Conservation (phyloP, 2,113 vertebrate genomes). For the Chionis minor region DNA sequence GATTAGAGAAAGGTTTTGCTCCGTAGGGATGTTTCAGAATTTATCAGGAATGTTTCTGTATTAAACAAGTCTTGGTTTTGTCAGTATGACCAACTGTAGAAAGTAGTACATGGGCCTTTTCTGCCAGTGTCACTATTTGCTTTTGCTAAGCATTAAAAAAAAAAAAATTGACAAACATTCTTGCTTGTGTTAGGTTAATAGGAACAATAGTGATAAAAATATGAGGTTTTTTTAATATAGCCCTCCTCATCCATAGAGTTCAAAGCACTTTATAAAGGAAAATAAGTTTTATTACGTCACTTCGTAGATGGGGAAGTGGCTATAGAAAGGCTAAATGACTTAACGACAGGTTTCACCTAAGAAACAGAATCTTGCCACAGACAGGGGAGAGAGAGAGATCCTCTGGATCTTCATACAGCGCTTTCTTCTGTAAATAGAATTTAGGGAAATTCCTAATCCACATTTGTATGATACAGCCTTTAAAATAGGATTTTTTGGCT, state of each 20-base stretch:
- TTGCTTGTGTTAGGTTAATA: background rate
- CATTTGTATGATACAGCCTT: background rate
- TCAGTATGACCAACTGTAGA: background rate
- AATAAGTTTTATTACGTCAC: background rate
- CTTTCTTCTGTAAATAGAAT: slow-evolving; percentile 38
- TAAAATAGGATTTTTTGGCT: background rate
- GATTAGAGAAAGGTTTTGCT: background rate
- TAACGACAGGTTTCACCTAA: rapidly evolving
- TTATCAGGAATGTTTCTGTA: background rate
- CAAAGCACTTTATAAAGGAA: background rate
- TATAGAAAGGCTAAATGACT: background rate
- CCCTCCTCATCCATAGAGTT: background rate
- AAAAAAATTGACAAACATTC: background rate
- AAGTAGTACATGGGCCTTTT: background rate
- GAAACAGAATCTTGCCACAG: background rate
- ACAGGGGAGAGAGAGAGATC: background rate
- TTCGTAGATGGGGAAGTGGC: background rate
- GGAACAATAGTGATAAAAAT: background rate
- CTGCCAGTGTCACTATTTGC: background rate
- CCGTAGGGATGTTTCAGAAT: background rate
- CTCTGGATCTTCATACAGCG: background rate
- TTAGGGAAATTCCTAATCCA: slow-evolving; percentile 16
- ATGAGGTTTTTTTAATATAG: background rate
- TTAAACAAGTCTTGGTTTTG: background rate
- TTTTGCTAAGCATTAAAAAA: background rate